These are phyloP conservation scores for Ctenicera cuprea DNA, from an alignment of 2,888 invertebrate species.

Conservation along the genomic window DNA sequence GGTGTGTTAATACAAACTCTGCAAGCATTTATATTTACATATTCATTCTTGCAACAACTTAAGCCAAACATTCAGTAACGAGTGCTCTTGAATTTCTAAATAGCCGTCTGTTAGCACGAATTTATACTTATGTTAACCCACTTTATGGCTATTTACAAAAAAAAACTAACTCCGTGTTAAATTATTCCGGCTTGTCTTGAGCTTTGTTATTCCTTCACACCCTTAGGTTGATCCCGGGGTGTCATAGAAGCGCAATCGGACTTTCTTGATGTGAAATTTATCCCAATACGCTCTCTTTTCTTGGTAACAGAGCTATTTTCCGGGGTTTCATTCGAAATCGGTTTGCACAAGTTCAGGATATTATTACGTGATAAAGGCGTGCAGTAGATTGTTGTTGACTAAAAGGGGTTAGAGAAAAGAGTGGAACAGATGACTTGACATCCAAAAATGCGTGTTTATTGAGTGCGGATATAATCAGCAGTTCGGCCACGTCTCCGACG, in stretches of 20 bases:
- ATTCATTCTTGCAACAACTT: not conserved
- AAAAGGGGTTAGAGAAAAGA: constrained; percentile 35
- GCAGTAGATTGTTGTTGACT: constrained; percentile 32
- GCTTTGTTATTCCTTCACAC: constrained; percentile 10
- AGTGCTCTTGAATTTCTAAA: constrained; percentile 2
- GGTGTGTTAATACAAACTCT: not conserved
- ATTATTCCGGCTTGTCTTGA: not conserved
- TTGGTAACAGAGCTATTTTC: constrained; percentile 30
- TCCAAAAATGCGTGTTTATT: constrained; percentile 60
- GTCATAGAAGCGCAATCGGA: constrained; percentile 24
- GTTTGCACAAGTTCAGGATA: constrained; percentile 22
- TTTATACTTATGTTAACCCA: not conserved
- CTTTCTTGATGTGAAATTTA: constrained; percentile 34
- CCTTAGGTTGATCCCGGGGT: constrained; percentile 24
- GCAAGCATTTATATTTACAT: not conserved
- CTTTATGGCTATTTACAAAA: not conserved
- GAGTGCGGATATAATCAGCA: constrained; percentile 58
- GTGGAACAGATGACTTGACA: constrained; percentile 57
- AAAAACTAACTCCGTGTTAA: constrained; percentile 1
- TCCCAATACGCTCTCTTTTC: constrained; percentile 18
- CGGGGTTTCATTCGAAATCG: constrained; percentile 18
- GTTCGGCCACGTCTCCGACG: constrained; percentile 58
- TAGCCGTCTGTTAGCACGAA: not conserved
- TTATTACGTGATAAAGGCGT: no score
- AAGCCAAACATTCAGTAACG: not conserved